Evolutionary conservation across 1,140 invertebrate species (phyloP).

Genomic region (Aphis craccivora): DNA sequence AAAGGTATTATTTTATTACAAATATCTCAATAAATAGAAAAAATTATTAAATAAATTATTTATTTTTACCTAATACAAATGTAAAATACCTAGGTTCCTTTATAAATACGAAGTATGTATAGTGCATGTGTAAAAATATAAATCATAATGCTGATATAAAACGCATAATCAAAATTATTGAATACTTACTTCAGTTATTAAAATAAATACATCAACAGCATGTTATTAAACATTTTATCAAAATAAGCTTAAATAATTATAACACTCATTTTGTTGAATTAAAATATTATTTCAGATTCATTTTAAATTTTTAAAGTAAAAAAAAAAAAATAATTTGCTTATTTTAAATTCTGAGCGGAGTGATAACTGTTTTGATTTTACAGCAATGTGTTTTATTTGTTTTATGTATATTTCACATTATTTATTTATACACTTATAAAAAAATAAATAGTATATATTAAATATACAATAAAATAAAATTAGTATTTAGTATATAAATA

Average conservation of each 20-base stretch:
- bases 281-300: too few species aligned
- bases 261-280: not conserved
- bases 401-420: not conserved
- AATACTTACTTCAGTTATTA: not conserved
- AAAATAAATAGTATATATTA: not conserved
- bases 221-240: not conserved
- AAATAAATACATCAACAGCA: not conserved
- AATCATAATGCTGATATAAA: not conserved
- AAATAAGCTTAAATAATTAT: not conserved
- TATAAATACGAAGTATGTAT: too few species aligned
- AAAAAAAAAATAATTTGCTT: not conserved
- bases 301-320: too few species aligned
- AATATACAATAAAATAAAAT: not conserved
- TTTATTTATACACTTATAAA: too few species aligned
- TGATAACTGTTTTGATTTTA: not conserved
- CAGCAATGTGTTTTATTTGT: too few species aligned
- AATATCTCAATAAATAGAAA: not conserved
- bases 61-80: not conserved
- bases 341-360: too few species aligned
- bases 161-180: not conserved
- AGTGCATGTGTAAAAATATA: not conserved
- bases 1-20: not conserved
- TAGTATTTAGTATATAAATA: not conserved
- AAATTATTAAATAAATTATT: not conserved
- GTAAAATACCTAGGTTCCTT: not conserved